Evolutionary conservation across 1,140 invertebrate genomes (phyloP).

Genomic region (Pectinophora gossypiella): DNA sequence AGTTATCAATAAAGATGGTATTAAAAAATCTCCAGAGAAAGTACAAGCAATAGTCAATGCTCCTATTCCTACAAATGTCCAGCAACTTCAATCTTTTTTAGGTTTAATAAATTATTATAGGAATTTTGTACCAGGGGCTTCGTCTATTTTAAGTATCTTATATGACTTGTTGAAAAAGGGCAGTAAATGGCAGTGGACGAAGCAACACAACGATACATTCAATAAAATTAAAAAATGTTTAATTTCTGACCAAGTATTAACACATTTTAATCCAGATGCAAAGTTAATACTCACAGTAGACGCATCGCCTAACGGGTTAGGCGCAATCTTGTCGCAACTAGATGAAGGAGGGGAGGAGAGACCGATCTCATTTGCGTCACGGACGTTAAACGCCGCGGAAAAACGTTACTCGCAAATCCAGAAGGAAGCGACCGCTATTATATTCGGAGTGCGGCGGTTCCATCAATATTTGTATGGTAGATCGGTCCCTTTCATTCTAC

Average conservation of each 20-base stretch:
- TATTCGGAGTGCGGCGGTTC: too few species aligned
- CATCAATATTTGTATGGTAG: too few species aligned
- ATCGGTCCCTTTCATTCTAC: too few species aligned
- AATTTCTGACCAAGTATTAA: background rate
- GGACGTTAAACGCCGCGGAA: background rate
- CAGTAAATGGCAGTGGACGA: background rate
- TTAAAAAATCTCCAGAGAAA: background rate
- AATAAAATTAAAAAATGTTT: background rate
- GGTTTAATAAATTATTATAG: constrained; percentile 2
- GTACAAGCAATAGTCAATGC: background rate
- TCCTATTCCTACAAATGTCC: background rate
- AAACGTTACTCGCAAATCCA: constrained; percentile 3
- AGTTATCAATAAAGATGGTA: background rate
- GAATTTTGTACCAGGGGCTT: background rate
- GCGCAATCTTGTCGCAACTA: background rate
- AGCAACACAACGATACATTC: background rate
- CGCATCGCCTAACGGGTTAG: background rate
- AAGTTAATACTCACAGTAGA: constrained; percentile 5
- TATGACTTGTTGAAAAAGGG: background rate
- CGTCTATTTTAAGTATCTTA: background rate
- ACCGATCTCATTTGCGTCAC: background rate
- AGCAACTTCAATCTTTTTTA: background rate
- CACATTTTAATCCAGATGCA: background rate
- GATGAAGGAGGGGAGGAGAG: background rate
- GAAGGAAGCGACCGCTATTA: too few species aligned